Conservation (phyloP, 1,140 invertebrate species). For the Drosophila ironensis region DNA sequence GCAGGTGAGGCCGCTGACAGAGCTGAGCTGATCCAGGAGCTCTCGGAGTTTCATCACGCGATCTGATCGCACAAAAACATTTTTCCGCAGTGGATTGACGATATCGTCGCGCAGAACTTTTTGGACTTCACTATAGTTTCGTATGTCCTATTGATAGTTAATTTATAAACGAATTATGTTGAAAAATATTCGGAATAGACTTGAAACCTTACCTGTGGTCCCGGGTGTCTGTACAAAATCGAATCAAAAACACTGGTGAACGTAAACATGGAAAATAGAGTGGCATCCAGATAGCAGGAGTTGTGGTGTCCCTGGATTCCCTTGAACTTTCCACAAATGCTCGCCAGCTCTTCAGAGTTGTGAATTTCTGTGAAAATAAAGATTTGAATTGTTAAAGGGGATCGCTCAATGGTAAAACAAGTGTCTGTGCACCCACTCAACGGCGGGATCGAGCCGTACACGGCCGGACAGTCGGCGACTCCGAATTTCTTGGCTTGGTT, state of each 20-base stretch:
- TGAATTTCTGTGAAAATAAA: slow-evolving; percentile 52
- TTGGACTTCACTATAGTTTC: slow-evolving; percentile 93
- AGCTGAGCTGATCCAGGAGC: slow-evolving; percentile 93
- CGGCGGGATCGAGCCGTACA: slow-evolving; percentile 90
- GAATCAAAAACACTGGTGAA: slow-evolving; percentile 97
- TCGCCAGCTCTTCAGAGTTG: slow-evolving; percentile 85
- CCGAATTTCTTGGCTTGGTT: slow-evolving; percentile 68
- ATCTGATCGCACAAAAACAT: slow-evolving; percentile 95
- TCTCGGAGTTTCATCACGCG: slow-evolving; percentile 97
- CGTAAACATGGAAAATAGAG: slow-evolving; percentile 97
- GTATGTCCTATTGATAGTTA: slow-evolving; percentile 86
- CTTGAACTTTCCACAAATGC: slow-evolving; percentile 88
- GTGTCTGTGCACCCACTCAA: slow-evolving; percentile 84
- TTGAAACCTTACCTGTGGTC: slow-evolving; percentile 83
- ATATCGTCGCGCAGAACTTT: slow-evolving; percentile 96
- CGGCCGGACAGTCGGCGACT: slow-evolving; percentile 88
- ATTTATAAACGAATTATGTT: neutral
- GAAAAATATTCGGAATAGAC: no score
- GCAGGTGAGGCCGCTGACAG: slow-evolving; percentile 93
- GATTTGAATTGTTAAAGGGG: neutral
- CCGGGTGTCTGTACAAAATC: slow-evolving; percentile 89
- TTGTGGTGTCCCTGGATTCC: slow-evolving; percentile 99
- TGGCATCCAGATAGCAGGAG: slow-evolving; percentile 98
- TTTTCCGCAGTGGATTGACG: slow-evolving; percentile 95
- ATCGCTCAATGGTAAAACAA: slow-evolving; percentile 24